Base-by-base conservation (phyloP, 2,888 invertebrate species). In the Thumatha senex region DNA sequence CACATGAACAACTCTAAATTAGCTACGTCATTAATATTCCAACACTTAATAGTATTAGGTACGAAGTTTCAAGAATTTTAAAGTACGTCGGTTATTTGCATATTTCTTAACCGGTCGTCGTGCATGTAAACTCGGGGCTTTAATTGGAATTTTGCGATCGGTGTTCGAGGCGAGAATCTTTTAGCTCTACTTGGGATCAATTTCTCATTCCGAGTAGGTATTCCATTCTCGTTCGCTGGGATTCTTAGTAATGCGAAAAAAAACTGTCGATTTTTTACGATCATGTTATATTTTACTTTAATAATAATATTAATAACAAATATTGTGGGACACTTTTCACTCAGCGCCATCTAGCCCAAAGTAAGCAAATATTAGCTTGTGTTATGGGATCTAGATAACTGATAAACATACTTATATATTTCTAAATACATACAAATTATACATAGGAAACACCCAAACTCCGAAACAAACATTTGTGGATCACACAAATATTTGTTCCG, bases 131-230 rank as follows among this genome's bases (percentile, higher is more conserved):
- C 76, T 76, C 67, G 62, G 46, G 40, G 57, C 57, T 80, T 78
- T 86, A 85, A 86, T 86, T 85, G 80, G 74, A 85, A 84, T 82
- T 81, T 82, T 76, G 76, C 68, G 74, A 73, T 74, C 80, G 66
- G 67, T 70, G 70, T 68, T 40, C 45, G 43, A 53, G 61, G 60
- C 59, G 62, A 66, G 58, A 74, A 79, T 82, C 71, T 75, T 80
- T 71, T 53, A 55, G 64, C 66, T 67, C 72, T 71, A 56, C 61
- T 72, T 67, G 67, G 73, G 84, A 86, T 85, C 84, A 81, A 86
- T 86, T 86, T 84, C 77, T 3, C 82, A 83, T 84, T 85, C 84
- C 82, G 3, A 24, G 18, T 67, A 76, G 79, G 74, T 84, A 78
- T 84, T 83, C 80, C 67, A 68, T 72, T 71, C 78, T 72, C 74